Evolutionary conservation across 2,888 invertebrate species (phyloP), one percentile per base, ranked within the genome.

Genomic region (Bombylius discolor): DNA sequence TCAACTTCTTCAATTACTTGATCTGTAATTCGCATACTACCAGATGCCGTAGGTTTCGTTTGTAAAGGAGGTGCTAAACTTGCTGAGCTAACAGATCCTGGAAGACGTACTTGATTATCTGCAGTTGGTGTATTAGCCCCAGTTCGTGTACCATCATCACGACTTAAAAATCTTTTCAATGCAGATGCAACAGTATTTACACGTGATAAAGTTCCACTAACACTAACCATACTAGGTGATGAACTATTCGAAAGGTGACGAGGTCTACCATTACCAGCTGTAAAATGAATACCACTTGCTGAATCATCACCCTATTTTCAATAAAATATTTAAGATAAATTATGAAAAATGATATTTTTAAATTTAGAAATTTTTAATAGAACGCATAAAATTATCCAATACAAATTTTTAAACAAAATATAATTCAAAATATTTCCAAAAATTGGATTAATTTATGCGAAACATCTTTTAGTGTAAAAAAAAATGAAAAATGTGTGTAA

Each of bases 101-200:
- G 72, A 39, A 74, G 70, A 58, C 67, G 73, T 53, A 66, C 70
- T 59, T 64, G 66, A 56, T 42, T 56, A 9, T 68, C 68, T 7
- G 70, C 67, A 47, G 65, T 67, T 8, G 73, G 70, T 36, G 76
- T 76, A 23, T 76, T 73, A 1, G 76, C 67, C 1, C 63, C 67
- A 32, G 49, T 72, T 42, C 76, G 75, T 54, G 77, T 77, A 56
- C 73, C 74, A 49, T 88, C 88, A 60, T 89, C 89, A 59, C 85
- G 81, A 51, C 85, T 87, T 66, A 90, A 85, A 53, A 90, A 76
- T 60, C 87, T 78, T 67, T 86, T 87, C 8, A 90, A 71, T 66
- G 87, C 84, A 12, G 84, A 87, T 0, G 89, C 85, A 44, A 89
- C 88, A 0, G 89, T 89, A 64, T 82, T 84, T 1, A 84, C 84